phyloP scores from a whole-genome alignment of 2,113 vertebrate species.

The Piaya cayana region DNA sequence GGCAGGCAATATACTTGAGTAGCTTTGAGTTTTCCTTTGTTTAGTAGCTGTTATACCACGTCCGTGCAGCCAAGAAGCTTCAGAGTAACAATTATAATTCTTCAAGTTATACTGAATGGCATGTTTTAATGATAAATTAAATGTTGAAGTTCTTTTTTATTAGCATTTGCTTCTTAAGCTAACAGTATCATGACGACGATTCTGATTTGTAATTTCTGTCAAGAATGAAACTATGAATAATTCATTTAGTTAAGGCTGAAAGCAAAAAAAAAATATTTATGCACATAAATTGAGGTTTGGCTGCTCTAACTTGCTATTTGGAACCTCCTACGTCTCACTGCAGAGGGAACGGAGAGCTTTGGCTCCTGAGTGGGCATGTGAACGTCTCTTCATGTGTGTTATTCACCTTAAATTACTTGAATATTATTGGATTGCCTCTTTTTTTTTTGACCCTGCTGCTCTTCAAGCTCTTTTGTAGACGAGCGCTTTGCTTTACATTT shows the following conservation, averaged over 20 bases:
- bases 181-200: background rate
- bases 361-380: background rate
- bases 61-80: background rate
- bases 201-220: conserved; percentile 35
- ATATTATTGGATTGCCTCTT: background rate
- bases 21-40: background rate
- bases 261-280: conserved; percentile 24
- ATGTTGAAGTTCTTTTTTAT: conserved; percentile 12
- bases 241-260: background rate
- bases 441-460: background rate
- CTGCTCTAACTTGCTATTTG: conserved; percentile 29
- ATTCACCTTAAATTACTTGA: conserved; percentile 5
- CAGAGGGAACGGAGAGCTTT: background rate
- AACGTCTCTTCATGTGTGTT: background rate
- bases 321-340: background rate
- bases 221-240: conserved; percentile 64
- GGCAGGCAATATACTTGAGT: background rate
- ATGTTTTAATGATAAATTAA: background rate
- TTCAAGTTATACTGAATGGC: background rate
- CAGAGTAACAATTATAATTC: background rate
- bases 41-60: background rate
- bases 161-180: background rate
- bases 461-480: background rate
- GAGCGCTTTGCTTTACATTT: background rate
- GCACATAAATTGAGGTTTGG: conserved; percentile 6